phyloP scores from a whole-genome alignment of 2,113 vertebrate species.

The Sylvietta virens region DNA sequence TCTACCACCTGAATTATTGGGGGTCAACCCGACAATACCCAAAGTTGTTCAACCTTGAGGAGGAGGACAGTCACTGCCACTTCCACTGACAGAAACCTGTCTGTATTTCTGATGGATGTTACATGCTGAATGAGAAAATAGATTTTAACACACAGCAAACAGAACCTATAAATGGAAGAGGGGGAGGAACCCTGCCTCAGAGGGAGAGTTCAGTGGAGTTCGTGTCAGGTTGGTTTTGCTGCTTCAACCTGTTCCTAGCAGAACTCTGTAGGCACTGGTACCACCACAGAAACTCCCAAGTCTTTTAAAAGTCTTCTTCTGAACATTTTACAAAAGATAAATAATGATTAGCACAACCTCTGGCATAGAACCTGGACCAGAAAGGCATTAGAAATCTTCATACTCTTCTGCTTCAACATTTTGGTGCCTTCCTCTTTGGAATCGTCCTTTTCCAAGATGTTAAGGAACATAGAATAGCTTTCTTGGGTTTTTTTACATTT shows the following conservation, averaged over 20 bases:
- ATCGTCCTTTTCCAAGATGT: background rate
- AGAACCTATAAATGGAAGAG: background rate
- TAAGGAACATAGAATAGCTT: background rate
- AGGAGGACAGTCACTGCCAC: background rate
- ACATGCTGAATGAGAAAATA: background rate
- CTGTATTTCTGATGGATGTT: background rate
- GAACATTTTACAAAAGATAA: background rate
- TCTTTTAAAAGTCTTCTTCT: background rate
- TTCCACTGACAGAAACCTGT: background rate
- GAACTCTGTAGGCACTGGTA: background rate
- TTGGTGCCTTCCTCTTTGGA: background rate
- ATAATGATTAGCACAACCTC: background rate
- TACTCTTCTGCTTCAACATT: background rate
- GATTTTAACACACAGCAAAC: background rate
- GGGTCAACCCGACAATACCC: no score
- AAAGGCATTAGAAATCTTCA: background rate
- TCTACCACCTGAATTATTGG: no score
- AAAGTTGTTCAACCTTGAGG: background rate
- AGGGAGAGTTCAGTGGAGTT: background rate
- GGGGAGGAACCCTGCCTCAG: background rate
- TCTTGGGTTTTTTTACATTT: background rate
- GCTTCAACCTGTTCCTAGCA: background rate
- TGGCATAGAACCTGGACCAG: background rate
- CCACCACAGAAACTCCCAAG: background rate
- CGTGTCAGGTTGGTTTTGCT: background rate